Evolutionary conservation across 2,797 vertebrate species (phyloP).

Genomic region (Orestias chungarensis): DNA sequence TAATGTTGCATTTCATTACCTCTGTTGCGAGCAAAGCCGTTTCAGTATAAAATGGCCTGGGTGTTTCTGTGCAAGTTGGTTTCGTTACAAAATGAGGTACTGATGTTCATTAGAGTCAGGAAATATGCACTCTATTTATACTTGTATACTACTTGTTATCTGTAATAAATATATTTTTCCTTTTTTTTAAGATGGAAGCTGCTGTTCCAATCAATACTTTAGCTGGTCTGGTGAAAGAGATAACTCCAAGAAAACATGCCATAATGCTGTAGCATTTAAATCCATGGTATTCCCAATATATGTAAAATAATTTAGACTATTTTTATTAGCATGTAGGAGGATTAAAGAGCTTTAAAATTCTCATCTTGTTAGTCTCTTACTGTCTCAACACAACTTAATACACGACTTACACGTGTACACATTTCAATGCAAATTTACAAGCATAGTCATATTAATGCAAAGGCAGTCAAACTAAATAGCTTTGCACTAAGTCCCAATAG

Average conservation of each 20-base stretch:
- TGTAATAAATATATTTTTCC: background rate
- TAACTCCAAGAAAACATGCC: background rate
- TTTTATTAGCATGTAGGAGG: background rate
- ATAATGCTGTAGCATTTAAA: background rate
- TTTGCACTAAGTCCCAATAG: too few species aligned
- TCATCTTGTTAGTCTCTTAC: background rate
- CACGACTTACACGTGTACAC: background rate
- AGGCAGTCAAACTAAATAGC: too few species aligned
- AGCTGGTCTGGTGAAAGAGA: background rate
- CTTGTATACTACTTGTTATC: background rate
- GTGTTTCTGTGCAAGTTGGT: background rate
- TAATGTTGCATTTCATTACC: slow-evolving; percentile 19
- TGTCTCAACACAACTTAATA: background rate
- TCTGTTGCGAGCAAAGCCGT: slow-evolving; percentile 2
- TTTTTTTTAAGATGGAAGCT: background rate
- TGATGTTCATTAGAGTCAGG: background rate
- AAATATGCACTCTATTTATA: background rate
- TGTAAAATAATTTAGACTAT: background rate
- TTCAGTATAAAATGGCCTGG: background rate
- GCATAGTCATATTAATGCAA: too few species aligned
- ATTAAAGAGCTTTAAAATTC: background rate
- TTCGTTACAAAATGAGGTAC: background rate
- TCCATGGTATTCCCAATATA: background rate
- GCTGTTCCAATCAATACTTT: background rate
- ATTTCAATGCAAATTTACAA: background rate